Evolutionary conservation across 2,888 invertebrate genomes (phyloP), one percentile per base, ranked within the genome.

Genomic region (Lamellibrachia columna): DNA sequence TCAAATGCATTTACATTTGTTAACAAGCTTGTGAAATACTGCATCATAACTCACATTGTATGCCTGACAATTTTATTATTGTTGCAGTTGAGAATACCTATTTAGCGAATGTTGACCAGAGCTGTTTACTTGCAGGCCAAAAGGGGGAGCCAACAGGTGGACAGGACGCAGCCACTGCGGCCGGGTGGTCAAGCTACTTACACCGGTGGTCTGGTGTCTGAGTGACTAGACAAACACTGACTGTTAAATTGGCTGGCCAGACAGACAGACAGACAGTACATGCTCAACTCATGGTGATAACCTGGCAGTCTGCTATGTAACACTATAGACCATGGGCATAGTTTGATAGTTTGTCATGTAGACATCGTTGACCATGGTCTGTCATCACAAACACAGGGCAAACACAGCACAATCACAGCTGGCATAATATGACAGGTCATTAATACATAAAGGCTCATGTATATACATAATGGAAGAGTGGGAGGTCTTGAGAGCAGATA

Each of bases 101-200:
- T 75, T 22, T 28, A 60, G 9, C 9, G 15, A 11, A 75, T 28
- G 22, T 58, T 40, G 53, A 28, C 28, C 40, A 52, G n/a, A 9
- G 11, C 1, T 92, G 22, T 92, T 90, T 55, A 9, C 22, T 93
- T 94, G 4, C 93, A 95, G 96, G 95, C 75, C 15, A 75, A 15
- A 75, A 75, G 92, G 95, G 95, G n/a, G 95, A 95, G 9, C 93
- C 93, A n/a, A 90, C 92, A 22, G 93, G 93, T 22, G 93, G 90
- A 7, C 94, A 93, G 52, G 93, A 93, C 90, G 93, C 94, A 60
- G 93, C 40, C 40, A 40, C 40, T 40, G 40, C 90, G 28, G 93
- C 93, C 22, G 95, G 96, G 0, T 96, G 96, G 96, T 95, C 95
- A 1, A 93, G 95, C 3, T 96, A 96, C 93, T 95, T 96, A 4